Conservation (phyloP, 2,797 vertebrate genomes). For the Dryobates pubescens region DNA sequence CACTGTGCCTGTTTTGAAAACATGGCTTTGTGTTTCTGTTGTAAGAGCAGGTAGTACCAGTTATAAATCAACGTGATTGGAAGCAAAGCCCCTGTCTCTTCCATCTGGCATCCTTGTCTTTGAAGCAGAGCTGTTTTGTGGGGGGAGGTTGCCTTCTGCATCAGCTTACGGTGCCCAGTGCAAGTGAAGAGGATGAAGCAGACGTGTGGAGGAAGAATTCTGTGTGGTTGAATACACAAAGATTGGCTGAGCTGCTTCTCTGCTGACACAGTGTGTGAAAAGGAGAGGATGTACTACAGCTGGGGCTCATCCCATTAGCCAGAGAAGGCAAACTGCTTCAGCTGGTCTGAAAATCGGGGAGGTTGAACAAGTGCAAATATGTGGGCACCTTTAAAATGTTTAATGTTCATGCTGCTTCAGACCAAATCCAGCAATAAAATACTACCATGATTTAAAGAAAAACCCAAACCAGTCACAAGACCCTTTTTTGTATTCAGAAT, state of each 20-base stretch:
- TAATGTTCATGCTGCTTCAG: accelerated
- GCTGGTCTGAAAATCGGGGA: not conserved
- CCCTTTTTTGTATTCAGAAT: not conserved
- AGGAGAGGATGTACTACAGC: not conserved
- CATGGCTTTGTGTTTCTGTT: not conserved
- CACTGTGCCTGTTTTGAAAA: not conserved
- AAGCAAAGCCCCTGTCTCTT: not conserved
- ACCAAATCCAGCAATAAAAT: not conserved
- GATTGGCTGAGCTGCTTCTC: accelerated
- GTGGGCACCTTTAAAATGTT: accelerated
- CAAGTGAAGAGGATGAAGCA: not conserved
- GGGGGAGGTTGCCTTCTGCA: not conserved
- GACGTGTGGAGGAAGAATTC: accelerated
- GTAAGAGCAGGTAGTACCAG: not conserved
- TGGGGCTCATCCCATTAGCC: not conserved
- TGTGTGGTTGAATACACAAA: accelerated
- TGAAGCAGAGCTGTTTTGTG: not conserved
- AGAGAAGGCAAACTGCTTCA: not conserved
- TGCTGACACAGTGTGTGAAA: not conserved
- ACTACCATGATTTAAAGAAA: not conserved
- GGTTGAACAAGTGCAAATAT: not conserved
- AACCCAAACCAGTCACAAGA: accelerated
- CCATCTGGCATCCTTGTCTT: not conserved
- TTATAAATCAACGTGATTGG: accelerated
- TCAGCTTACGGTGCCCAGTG: not conserved